phyloP scores from a whole-genome alignment of 2,888 invertebrate species.

The Pasiphila rectangulata region DNA sequence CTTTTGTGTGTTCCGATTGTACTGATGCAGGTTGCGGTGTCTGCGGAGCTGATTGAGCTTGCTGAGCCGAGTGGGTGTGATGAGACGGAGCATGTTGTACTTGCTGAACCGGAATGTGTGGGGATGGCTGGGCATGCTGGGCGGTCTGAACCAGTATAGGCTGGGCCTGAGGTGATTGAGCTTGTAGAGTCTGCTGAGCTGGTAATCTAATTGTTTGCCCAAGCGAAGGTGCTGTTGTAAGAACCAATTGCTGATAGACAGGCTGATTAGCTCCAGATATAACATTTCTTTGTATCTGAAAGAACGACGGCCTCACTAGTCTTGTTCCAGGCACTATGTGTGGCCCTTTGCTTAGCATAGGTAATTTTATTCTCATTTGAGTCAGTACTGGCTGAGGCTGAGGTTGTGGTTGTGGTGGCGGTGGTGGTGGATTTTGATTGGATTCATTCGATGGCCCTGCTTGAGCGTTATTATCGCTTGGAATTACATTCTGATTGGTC shows the following conservation, averaged over 20 bases:
- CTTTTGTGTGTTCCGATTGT: slow-evolving; percentile 9
- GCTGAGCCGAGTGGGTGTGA: slow-evolving; percentile 9
- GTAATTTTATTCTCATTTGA: slow-evolving; percentile 77
- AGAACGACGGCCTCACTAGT: slow-evolving; percentile 77
- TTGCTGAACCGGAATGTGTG: slow-evolving; percentile 23
- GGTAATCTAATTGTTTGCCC: slow-evolving; percentile 70
- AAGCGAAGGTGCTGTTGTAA: slow-evolving; percentile 71
- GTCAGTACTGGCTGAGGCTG: slow-evolving; percentile 71
- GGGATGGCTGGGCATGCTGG: slow-evolving; percentile 14
- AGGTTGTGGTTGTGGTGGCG: slow-evolving; percentile 59
- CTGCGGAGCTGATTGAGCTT: slow-evolving; percentile 19
- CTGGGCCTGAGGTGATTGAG: slow-evolving; percentile 46
- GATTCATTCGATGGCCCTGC: slow-evolving; percentile 50
- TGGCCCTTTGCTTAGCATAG: slow-evolving; percentile 76
- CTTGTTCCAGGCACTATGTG: slow-evolving; percentile 80
- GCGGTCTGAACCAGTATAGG: slow-evolving; percentile 16
- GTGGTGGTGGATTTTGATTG: slow-evolving; percentile 51
- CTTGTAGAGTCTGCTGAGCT: slow-evolving; percentile 50
- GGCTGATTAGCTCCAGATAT: slow-evolving; percentile 79
- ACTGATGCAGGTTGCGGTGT: slow-evolving; percentile 12
- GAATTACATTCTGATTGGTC: slow-evolving; percentile 40
- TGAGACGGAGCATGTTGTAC: slow-evolving; percentile 22
- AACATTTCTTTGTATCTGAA: slow-evolving; percentile 83
- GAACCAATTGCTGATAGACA: slow-evolving; percentile 74
- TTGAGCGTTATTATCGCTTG: slow-evolving; percentile 57